phyloP scores from a whole-genome alignment of 2,888 invertebrate species.

The Theodoxus fluviatilis region DNA sequence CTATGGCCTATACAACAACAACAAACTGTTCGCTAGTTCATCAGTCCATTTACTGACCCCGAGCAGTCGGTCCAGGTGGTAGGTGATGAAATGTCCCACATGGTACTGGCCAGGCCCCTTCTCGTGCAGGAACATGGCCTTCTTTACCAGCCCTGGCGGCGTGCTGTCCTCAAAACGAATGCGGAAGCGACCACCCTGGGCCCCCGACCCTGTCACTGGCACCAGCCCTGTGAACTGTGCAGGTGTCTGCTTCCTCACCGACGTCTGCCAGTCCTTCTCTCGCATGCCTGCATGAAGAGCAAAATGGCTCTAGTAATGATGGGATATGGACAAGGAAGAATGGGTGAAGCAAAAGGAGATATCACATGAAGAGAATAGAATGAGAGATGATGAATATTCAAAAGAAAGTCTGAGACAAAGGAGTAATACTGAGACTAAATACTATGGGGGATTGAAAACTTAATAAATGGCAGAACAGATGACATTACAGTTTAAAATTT shows the following conservation, averaged over 20 bases:
- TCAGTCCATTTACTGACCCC: conserved; percentile 44
- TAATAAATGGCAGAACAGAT: neutral
- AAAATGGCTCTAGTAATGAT: neutral
- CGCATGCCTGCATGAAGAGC: conserved; percentile 35
- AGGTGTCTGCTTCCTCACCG: conserved; percentile 35
- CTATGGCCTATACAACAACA: no score
- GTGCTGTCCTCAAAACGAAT: conserved; percentile 34
- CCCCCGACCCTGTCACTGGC: conserved; percentile 28
- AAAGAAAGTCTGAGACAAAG: no score
- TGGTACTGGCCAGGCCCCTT: conserved; percentile 45
- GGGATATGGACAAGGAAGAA: neutral
- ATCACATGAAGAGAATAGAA: no score
- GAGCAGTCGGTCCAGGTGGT: conserved; percentile 50
- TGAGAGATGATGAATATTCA: no score
- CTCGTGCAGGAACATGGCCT: conserved; percentile 45
- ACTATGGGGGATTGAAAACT: neutral
- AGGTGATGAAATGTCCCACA: conserved; percentile 43
- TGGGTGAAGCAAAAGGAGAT: no score
- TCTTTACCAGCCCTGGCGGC: conserved; percentile 29
- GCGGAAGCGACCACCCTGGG: conserved; percentile 38
- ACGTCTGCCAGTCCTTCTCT: conserved; percentile 43
- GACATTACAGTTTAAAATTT: no score
- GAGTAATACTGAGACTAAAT: no score
- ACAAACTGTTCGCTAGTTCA: neutral
- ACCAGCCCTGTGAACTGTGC: conserved; percentile 33